Percentiles rank a stretch among this genome's conserved stretches.
These are phyloP conservation scores for Pseudopodoces humilis DNA, from an alignment of 2,113 vertebrate genomes.

Conservation along the genomic window DNA sequence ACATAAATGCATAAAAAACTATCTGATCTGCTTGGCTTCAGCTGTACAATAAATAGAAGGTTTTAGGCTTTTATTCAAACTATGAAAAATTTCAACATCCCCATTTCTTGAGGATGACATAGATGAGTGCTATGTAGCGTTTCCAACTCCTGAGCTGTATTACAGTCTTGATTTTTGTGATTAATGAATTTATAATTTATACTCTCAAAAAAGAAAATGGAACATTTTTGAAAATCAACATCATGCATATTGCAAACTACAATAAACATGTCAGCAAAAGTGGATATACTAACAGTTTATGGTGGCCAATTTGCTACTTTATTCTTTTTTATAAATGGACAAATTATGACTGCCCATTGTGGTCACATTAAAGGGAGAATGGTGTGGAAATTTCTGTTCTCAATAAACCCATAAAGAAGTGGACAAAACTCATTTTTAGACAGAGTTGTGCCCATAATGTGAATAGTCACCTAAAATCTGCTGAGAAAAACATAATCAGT, in stretches of 20 bases:
- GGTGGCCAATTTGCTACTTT: constrained; percentile 43
- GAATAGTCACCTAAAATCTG: constrained; percentile 62
- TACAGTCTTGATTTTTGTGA: constrained; percentile 5
- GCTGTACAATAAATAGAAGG: background rate
- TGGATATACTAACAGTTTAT: constrained; percentile 55
- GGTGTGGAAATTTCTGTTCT: constrained; percentile 63
- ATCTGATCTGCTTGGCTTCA: background rate
- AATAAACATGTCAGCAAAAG: constrained; percentile 62
- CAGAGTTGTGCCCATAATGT: constrained; percentile 39
- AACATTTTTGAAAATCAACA: constrained; percentile 34
- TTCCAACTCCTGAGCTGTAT: background rate
- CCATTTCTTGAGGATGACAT: background rate
- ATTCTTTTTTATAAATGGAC: constrained; percentile 50
- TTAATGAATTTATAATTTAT: constrained; percentile 32
- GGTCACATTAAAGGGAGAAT: constrained; percentile 58
- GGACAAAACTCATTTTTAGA: constrained; percentile 57
- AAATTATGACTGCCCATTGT: constrained; percentile 38
- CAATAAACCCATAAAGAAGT: constrained; percentile 53
- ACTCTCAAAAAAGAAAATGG: constrained; percentile 40
- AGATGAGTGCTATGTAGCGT: background rate
- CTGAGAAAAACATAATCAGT: constrained; percentile 49
- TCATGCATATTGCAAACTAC: constrained; percentile 25
- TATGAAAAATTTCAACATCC: background rate
- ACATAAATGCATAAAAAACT: background rate
- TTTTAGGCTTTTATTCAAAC: constrained; percentile 36